Base-by-base conservation (phyloP, 1,140 invertebrate species). In the Neodiprion lecontei region DNA sequence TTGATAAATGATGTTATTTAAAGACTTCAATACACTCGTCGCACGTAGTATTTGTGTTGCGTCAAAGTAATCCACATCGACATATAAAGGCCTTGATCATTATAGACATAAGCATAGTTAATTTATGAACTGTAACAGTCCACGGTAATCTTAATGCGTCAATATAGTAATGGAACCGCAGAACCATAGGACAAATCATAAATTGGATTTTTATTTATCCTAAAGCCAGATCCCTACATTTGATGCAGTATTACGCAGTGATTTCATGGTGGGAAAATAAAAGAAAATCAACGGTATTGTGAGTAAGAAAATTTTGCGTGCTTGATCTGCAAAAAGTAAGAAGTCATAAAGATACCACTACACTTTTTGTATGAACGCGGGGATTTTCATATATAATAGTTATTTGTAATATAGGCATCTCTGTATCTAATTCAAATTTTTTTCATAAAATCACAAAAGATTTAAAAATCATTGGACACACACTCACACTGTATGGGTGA, bases 11-110 rank as follows among this genome's bases (percentile, higher is more conserved):
- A 61, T 61, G 53, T 61, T 61, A 61, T 40, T 40, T 40, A 40
- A 21, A 21, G 28, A 40, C 5, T 40, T 40, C 28, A 40, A 40
- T 61, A 61, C 53, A 61, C 53, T 12, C 53, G n/a, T 61, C n/a
- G n/a, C 28, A 40, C 53, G n/a, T 61, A 14, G 53, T 61, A 61
- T 61, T 61, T 61, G n/a, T 12, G n/a, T 61, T 17, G 53, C 53
- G 53, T 61, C 53, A 61, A 8, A 61, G 53, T 61, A 61, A 61
- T 61, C n/a, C 53, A 61, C 53, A 61, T 61, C 53, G 53, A 61
- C n/a, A 61, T 61, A 61, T 61, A 61, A 61, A 61, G 53, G 53
- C 53, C 53, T 61, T 61, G 53, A 14, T 8, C 53, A 61, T 14
- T 61, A 17, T 61, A 14, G 28, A 40, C 28, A 5, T 61, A 61